A percentile compares a stretch with the other conserved stretches of the same genome.
phyloP scores from a whole-genome alignment of 1,140 invertebrate species.

The Drosophila biarmipes region DNA sequence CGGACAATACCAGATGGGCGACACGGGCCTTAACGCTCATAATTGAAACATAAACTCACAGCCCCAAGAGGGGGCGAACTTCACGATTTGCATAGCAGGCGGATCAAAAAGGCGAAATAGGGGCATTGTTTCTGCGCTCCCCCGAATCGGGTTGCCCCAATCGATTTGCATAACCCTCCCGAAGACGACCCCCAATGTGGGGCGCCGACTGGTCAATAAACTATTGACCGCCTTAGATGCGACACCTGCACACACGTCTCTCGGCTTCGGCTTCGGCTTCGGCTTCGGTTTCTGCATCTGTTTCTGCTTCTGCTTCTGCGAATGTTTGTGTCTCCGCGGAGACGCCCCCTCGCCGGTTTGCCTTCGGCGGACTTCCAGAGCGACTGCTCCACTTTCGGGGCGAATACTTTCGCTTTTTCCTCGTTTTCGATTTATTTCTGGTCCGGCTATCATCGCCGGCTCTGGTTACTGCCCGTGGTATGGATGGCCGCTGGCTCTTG shows the following conservation, averaged over 20 bases:
- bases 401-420: slow-evolving; percentile 76
- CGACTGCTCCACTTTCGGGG: slow-evolving; percentile 71
- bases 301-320: too few species aligned
- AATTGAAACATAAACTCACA: slow-evolving; percentile 32
- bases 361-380: slow-evolving; percentile 62
- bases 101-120: background rate
- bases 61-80: background rate
- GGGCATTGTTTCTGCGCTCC: slow-evolving; percentile 42
- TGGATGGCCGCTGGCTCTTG: slow-evolving; percentile 29
- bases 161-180: slow-evolving; percentile 55
- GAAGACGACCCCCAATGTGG: slow-evolving; percentile 18
- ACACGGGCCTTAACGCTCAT: slow-evolving; percentile 19
- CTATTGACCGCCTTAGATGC: slow-evolving; percentile 75
- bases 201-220: slow-evolving; percentile 72
- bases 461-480: slow-evolving; percentile 34
- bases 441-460: slow-evolving; percentile 37
- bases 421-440: slow-evolving; percentile 15
- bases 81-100: slow-evolving; percentile 35
- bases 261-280: too few species aligned
- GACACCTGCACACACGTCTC: slow-evolving; percentile 26
- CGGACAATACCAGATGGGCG: slow-evolving; percentile 5
- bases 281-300: too few species aligned
- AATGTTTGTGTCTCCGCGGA: slow-evolving; percentile 1
- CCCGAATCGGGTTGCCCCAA: slow-evolving; percentile 42
- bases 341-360: slow-evolving; percentile 74